These are phyloP conservation scores for Harmothoe impar DNA, from an alignment of 2,888 invertebrate genomes.

Conservation along the genomic window DNA sequence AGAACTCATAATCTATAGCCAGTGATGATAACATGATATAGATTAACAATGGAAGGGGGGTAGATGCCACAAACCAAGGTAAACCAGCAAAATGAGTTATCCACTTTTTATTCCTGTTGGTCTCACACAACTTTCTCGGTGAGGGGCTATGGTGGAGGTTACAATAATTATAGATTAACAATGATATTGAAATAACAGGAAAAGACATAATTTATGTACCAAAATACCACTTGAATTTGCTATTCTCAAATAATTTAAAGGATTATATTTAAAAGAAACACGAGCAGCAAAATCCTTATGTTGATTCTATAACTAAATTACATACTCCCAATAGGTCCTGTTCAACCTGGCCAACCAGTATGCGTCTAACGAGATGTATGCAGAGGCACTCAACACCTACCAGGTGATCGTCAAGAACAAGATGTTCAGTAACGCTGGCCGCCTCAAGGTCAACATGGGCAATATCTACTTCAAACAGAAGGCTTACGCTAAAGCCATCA, in stretches of 20 bases:
- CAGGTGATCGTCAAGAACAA: conserved; percentile 95
- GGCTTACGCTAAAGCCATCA: conserved; percentile 95
- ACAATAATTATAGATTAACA: too few relatives aligned
- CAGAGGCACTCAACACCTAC: conserved; percentile 97
- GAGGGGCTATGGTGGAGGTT: too few relatives aligned
- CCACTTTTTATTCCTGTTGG: too few relatives aligned
- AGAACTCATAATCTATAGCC: conserved; percentile 70
- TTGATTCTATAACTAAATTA: background rate
- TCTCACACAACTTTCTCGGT: too few relatives aligned
- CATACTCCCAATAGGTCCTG: conserved; percentile 88
- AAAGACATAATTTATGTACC: too few relatives aligned
- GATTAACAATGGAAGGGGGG: background rate
- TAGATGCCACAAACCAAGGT: too few relatives aligned
- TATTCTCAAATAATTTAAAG: too few relatives aligned
- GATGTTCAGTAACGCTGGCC: conserved; percentile 95
- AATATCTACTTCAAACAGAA: conserved; percentile 97
- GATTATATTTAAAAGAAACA: too few relatives aligned
- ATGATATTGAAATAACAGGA: too few relatives aligned
- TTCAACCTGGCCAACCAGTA: conserved; percentile 98
- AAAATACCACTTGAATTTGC: too few relatives aligned
- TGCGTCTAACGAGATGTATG: conserved; percentile 95
- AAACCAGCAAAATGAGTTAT: too few relatives aligned
- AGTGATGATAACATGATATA: background rate
- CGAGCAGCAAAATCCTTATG: too few relatives aligned
- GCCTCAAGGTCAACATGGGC: conserved; percentile 98